These are phyloP conservation scores for Stichodactyla helianthus DNA, from an alignment of 64 coral and sea anemone genomes.

Conservation along the genomic window DNA sequence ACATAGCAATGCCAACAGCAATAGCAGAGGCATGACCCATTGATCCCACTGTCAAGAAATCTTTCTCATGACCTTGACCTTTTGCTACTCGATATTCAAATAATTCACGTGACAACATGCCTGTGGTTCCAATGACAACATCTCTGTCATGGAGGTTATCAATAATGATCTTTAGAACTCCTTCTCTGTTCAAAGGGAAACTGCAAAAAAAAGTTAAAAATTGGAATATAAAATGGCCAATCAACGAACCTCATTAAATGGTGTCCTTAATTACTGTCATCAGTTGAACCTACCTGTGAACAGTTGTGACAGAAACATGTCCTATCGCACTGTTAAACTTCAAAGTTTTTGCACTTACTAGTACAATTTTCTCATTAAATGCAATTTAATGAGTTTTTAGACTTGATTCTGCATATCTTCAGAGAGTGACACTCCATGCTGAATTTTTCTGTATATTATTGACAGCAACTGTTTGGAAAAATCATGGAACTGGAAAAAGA, in stretches of 20 bases:
- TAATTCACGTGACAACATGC: constrained; percentile 94
- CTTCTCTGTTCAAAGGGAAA: constrained; percentile 81
- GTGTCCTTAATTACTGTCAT: too few species aligned
- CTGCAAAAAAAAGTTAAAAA: constrained; percentile 26
- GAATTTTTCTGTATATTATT: too few species aligned
- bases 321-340: too few species aligned
- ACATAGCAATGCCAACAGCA: constrained; percentile 82
- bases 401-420: too few species aligned
- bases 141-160: constrained; percentile 83
- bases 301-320: too few species aligned
- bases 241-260: not conserved
- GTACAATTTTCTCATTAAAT: too few species aligned
- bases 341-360: too few species aligned
- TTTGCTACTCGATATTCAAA: constrained; percentile 90
- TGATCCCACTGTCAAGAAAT: constrained; percentile 89
- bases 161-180: constrained; percentile 68
- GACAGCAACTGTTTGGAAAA: too few species aligned
- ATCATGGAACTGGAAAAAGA: too few species aligned
- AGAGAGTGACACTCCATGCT: too few species aligned
- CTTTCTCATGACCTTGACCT: constrained; percentile 93
- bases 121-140: constrained; percentile 91
- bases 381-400: too few species aligned
- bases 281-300: too few species aligned
- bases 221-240: not conserved
- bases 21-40: constrained; percentile 98